Percentiles rank a stretch among this genome's conserved stretches.
Evolutionary conservation across 2,113 vertebrate species (phyloP).

Genomic region (Ancistrus triradiatus): DNA sequence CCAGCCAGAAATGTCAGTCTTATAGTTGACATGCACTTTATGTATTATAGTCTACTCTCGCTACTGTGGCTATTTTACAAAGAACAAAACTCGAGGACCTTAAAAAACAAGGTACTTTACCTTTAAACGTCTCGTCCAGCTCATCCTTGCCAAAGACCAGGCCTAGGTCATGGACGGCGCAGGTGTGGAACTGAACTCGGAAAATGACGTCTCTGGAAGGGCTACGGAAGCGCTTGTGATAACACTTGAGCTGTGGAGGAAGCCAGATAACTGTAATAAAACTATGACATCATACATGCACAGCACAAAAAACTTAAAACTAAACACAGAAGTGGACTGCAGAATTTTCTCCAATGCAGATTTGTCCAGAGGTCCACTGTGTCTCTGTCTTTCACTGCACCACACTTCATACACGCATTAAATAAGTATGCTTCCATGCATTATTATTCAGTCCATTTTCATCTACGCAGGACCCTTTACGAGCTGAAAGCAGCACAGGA

Average conservation of each 20-base stretch:
- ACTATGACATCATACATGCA: slow-evolving; percentile 17
- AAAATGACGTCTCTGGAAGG: slow-evolving; percentile 89
- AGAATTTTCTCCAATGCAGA: too few relatives aligned
- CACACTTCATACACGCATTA: too few relatives aligned
- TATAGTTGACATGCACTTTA: too few relatives aligned
- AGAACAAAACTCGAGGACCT: too few relatives aligned
- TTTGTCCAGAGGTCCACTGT: too few relatives aligned
- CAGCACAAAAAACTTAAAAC: neutral
- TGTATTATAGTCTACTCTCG: too few relatives aligned
- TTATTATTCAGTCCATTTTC: slow-evolving; percentile 11
- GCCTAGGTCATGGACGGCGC: slow-evolving; percentile 88
- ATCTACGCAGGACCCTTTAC: neutral
- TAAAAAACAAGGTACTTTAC: slow-evolving; percentile 56
- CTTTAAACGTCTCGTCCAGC: slow-evolving; percentile 94
- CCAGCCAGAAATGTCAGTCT: too few relatives aligned
- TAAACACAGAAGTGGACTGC: neutral
- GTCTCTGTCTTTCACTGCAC: too few relatives aligned
- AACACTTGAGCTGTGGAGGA: slow-evolving; percentile 84
- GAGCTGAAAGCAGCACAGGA: neutral
- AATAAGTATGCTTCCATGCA: too few relatives aligned
- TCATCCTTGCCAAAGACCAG: slow-evolving; percentile 92
- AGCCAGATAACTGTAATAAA: neutral
- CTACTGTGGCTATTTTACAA: too few relatives aligned
- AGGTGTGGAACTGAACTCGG: slow-evolving; percentile 96
- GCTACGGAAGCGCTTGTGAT: slow-evolving; percentile 91